Conservation (phyloP, 2,888 invertebrate species). For the Cosmorhoe ocellata region DNA sequence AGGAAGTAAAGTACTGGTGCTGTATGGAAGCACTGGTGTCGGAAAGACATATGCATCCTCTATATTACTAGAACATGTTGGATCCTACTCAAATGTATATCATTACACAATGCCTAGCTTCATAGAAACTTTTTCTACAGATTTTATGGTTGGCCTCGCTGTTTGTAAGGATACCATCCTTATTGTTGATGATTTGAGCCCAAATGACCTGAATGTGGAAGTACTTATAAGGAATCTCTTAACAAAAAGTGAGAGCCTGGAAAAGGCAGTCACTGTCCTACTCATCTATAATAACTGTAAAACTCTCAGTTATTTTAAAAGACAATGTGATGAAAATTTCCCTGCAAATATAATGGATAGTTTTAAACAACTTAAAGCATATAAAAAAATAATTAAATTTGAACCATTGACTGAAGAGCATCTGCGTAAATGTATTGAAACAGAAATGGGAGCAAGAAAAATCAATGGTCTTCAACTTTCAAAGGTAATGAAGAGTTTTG, state of each 20-base stretch:
- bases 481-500: slow-evolving; percentile 59
- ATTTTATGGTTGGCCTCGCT: slow-evolving; percentile 59
- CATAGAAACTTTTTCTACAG: slow-evolving; percentile 52
- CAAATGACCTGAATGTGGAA: slow-evolving; percentile 47
- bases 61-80: slow-evolving; percentile 52
- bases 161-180: slow-evolving; percentile 60
- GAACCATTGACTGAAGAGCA: slow-evolving; percentile 51
- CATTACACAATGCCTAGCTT: slow-evolving; percentile 72
- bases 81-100: slow-evolving; percentile 62
- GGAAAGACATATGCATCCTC: slow-evolving; percentile 70
- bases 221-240: slow-evolving; percentile 49
- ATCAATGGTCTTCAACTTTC: slow-evolving; percentile 42
- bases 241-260: slow-evolving; percentile 55
- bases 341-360: slow-evolving; percentile 41
- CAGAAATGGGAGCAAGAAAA: slow-evolving; percentile 47
- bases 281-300: slow-evolving; percentile 63
- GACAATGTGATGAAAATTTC: slow-evolving; percentile 53
- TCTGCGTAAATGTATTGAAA: slow-evolving; percentile 61
- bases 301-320: slow-evolving; percentile 41
- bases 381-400: slow-evolving; percentile 59
- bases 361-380: slow-evolving; percentile 47
- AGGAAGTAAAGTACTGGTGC: slow-evolving; percentile 55
- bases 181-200: slow-evolving; percentile 64
- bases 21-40: slow-evolving; percentile 74
- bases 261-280: slow-evolving; percentile 59